Evolutionary conservation across 2,113 vertebrate species (phyloP).

Genomic region (Apteryx mantelli): DNA sequence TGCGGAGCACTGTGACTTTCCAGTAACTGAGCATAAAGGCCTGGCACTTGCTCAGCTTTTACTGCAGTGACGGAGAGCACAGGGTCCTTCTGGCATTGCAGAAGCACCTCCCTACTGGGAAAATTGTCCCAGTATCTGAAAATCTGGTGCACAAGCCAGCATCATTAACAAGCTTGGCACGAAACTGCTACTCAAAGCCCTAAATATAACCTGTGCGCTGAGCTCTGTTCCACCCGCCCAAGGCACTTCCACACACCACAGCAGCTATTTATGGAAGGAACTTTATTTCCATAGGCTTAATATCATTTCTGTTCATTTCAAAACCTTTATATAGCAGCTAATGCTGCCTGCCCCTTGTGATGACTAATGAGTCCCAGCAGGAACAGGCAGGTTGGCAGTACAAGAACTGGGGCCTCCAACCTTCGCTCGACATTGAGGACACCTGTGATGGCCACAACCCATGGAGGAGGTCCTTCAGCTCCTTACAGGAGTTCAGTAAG

Average conservation of each 20-base stretch:
- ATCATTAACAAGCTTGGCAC: constrained; percentile 57
- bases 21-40: background rate
- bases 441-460: background rate
- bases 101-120: background rate
- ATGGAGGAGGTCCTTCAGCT: background rate
- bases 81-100: background rate
- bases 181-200: constrained; percentile 52
- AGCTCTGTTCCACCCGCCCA: constrained; percentile 27
- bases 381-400: background rate
- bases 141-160: constrained; percentile 43
- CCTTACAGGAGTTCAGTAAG: accelerated
- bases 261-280: constrained; percentile 71
- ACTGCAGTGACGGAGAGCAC: background rate
- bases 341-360: background rate
- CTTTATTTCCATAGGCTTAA: constrained; percentile 62
- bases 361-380: constrained; percentile 50
- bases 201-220: constrained; percentile 70
- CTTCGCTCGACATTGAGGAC: background rate
- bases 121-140: constrained; percentile 36
- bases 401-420: background rate
- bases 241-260: constrained; percentile 15
- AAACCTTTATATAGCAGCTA: constrained; percentile 54
- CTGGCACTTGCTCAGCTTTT: background rate
- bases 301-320: constrained; percentile 58
- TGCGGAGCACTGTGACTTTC: no score